These are phyloP conservation scores for Protomyctophum bolini DNA, from an alignment of 2,113 vertebrate species.

Conservation along the genomic window DNA sequence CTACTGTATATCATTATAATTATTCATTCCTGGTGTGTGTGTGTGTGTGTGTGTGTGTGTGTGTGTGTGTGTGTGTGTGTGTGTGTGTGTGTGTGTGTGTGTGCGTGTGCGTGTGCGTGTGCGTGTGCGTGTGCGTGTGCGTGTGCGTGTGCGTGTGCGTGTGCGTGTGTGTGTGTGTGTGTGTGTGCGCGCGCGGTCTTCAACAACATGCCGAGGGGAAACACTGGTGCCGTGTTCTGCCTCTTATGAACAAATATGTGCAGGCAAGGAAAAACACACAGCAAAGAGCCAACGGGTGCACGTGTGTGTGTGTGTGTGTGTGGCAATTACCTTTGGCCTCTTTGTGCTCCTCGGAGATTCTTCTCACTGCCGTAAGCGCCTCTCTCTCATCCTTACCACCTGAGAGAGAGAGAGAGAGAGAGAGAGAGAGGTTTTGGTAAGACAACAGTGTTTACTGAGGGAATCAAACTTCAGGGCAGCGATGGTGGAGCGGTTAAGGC, in stretches of 20 bases:
- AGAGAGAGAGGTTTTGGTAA: neutral
- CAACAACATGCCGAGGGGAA: constrained; percentile 44
- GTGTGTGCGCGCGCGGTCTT: constrained; percentile 7
- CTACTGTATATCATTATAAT: constrained; percentile 9
- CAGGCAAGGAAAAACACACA: constrained; percentile 17
- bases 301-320: constrained; percentile 14
- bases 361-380: constrained; percentile 75
- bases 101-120: neutral
- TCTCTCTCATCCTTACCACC: constrained; percentile 78
- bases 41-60: constrained; percentile 15
- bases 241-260: constrained; percentile 53
- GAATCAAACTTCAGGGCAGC: no score
- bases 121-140: neutral
- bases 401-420: constrained; percentile 53
- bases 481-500: no score
- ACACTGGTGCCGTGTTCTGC: constrained; percentile 39
- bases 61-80: neutral
- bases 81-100: neutral
- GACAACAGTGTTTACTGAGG: no score
- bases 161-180: neutral
- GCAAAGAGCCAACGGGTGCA: constrained; percentile 14
- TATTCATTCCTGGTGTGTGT: constrained; percentile 22
- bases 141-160: neutral
- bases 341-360: constrained; percentile 79
- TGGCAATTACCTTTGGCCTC: constrained; percentile 79